Base-by-base conservation (phyloP, 2,888 invertebrate species). In the Allolobophora icterica region DNA sequence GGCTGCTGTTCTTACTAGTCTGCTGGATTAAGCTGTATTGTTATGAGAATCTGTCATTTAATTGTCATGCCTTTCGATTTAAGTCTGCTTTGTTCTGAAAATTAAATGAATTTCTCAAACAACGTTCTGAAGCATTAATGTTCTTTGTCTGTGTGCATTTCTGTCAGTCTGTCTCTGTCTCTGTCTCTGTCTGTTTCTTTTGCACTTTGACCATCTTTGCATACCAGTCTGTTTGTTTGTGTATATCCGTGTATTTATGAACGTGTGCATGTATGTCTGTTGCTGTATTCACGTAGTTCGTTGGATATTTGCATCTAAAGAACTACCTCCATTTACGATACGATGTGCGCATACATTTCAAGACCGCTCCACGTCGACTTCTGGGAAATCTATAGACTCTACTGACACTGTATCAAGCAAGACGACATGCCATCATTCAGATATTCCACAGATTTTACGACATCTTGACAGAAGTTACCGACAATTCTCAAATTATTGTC, bases 231-330 rank as follows among this genome's bases (percentile, higher is more conserved):
- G 40, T 11, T 4, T 45, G 90, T 90, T 13, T 30, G 90, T 30
- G 19, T n/a, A 17, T 33, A 34, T 33, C n/a, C 11, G 6, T 90
- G 35, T 90, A 40, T 90, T 71, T 90, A 30, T 91, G 91, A 1
- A 84, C 71, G 90, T 90, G n/a, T 90, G 90, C 24, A 38, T 83
- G 34, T 84, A 17, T 90, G 34, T 24, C 38, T 87, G 84, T 21
- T 38, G 38, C 38, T 38, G 38, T 38, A 38, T 38, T 38, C 38
- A 38, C 38, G 38, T 38, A 38, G 38, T 38, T 38, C 3, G 3
- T 38, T 38, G 38, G 38, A 38, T 38, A 8, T 38, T 38, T 38
- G 38, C 38, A 38, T 38, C 38, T 38, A 38, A 38, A 38, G 38
- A 38, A 38, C 38, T 5, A 8, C 8, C 4, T 38, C 4, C 3